These are phyloP conservation scores for Setipinna tenuifilis DNA, from an alignment of 2,797 vertebrate genomes.

Conservation along the genomic window DNA sequence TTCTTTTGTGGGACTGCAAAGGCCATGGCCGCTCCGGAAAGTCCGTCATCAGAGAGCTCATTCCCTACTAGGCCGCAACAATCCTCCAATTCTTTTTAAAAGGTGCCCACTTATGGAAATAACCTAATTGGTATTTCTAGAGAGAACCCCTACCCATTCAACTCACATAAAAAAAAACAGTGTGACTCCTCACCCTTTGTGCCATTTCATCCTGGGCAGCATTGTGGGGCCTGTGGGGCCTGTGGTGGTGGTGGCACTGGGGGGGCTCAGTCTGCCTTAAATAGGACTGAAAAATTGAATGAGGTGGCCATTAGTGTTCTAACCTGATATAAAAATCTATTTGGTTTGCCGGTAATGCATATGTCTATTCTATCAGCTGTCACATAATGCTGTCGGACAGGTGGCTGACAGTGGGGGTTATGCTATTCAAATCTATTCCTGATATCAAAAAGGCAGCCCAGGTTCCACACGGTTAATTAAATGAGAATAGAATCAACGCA, in stretches of 20 bases:
- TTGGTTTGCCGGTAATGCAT: constrained; percentile 35
- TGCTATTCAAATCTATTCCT: constrained; percentile 53
- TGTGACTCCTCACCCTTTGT: background rate
- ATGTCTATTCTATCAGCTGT: constrained; percentile 54
- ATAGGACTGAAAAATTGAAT: background rate
- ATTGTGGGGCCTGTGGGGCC: background rate
- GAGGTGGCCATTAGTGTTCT: background rate
- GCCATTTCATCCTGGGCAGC: background rate
- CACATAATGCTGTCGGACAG: constrained; percentile 43
- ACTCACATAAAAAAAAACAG: background rate
- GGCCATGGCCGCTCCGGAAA: background rate
- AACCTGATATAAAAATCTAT: constrained; percentile 38
- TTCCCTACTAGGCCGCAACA: background rate
- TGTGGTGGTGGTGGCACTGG: background rate
- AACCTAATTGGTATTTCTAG: background rate
- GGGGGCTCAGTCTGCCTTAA: background rate
- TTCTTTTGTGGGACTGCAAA: background rate
- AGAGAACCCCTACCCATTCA: background rate
- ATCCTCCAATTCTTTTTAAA: background rate
- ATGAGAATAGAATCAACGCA: constrained; percentile 55
- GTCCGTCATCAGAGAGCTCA: background rate
- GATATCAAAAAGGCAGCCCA: constrained; percentile 37
- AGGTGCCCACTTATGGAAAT: background rate
- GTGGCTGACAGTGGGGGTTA: constrained; percentile 7
- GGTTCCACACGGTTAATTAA: constrained; percentile 65